Conservation (phyloP, 2,888 invertebrate species). For the Cataglyphis cursor region DNA sequence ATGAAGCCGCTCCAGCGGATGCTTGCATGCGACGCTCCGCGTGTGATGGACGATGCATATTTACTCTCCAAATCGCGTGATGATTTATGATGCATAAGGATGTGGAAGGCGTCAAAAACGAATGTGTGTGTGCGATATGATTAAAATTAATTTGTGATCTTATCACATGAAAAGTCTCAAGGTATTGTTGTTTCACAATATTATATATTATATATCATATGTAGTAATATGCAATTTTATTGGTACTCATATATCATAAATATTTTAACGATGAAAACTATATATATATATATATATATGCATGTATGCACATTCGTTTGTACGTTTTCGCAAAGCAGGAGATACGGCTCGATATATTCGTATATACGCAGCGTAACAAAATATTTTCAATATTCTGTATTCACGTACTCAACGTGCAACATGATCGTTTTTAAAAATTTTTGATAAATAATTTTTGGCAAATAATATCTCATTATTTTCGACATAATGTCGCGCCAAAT, state of each 20-base stretch:
- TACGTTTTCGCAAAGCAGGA: not conserved
- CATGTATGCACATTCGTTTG: not conserved
- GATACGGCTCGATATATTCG: conserved; percentile 32
- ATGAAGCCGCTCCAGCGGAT: not conserved
- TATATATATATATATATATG: too few relatives aligned
- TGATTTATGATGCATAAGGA: conserved; percentile 38
- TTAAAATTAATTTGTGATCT: conserved; percentile 34
- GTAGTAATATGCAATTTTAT: conserved; percentile 40
- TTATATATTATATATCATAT: not conserved
- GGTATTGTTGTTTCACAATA: not conserved
- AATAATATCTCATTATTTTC: conserved; percentile 46
- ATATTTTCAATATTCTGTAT: conserved; percentile 41
- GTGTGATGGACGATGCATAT: conserved; percentile 51
- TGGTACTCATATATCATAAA: conserved; percentile 5
- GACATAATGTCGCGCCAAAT: not conserved
- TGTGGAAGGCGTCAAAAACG: not conserved
- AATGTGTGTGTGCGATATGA: conserved; percentile 31
- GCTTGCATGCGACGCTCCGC: conserved; percentile 16
- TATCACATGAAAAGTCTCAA: not conserved
- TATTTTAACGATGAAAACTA: conserved; percentile 20
- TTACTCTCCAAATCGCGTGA: conserved; percentile 38
- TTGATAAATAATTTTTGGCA: conserved; percentile 3
- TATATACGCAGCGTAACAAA: not conserved
- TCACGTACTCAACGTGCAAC: not conserved
- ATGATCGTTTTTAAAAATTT: conserved; percentile 17